Base-by-base conservation (phyloP, 2,888 invertebrate species). In the Torymus aiolomorphi region DNA sequence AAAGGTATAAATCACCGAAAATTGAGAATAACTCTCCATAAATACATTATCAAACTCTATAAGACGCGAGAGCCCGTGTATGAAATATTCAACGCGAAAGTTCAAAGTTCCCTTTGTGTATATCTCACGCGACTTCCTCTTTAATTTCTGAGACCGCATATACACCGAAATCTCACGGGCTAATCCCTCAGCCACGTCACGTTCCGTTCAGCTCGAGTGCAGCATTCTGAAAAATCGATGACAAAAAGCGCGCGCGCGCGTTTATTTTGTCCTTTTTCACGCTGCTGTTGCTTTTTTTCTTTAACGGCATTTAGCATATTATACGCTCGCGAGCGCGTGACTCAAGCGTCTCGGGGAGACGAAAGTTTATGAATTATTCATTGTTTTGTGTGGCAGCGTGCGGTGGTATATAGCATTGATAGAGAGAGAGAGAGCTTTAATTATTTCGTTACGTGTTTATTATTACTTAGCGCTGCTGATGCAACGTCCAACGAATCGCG, bases 311-410 rank as follows among this genome's bases (percentile, higher is more conserved):
- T 73, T 73, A 62, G 54, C 78, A 72, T 59, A 52, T 69, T 73
- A 67, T 18, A 20, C 49, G 56, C 42, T 52, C 31, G 62, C 67
- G 57, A 70, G 42, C 5, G 42, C 42, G 8, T 75, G 79, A 79
- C 54, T 79, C 74, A 75, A 79, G 70, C 62, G 52, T 61, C 69
- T 69, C 65, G 62, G 62, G 73, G 63, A 73, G 56, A 54, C 11
- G 67, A 76, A 76, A 73, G 62, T 73, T 80, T 76, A 76, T 80
- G 76, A 80, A 80, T 80, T 73, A 80, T 76, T 73, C 67, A 80
- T 52, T 76, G 57, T 59, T 51, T 74, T 74, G 49, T 24, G n/a
- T 2, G 2, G 14, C 11, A 3, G n/a, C 59, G 24, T 16, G 24
- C 24, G 4, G 16, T 13, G 8, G 11, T 31, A 31, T 31, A 42